Evolutionary conservation across 2,113 vertebrate species (phyloP), one percentile per base, ranked within the genome.

Genomic region (Microtus montanus): DNA sequence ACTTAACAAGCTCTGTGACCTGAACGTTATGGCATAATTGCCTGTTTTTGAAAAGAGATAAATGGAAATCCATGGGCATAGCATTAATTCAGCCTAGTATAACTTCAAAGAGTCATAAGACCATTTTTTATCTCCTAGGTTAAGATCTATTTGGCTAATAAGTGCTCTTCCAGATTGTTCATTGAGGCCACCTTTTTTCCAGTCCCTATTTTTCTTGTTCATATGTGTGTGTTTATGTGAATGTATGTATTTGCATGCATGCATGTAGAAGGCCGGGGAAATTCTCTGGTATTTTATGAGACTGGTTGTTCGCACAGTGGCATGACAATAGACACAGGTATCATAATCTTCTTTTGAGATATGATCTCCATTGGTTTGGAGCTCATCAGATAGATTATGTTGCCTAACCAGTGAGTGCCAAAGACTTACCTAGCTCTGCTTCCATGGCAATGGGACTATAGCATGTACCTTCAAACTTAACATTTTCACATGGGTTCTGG

Each of bases 11-110:
- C 68, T 88, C 61, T 26, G 54, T 83, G 66, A 49, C 61, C 33
- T 71, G 47, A 89, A 74, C 33, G 41, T 68, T 22, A 90, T 35
- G 33, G n/a, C 28, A 2, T 83, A 93, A 94, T 94, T 87, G 63
- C 12, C 28, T 88, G 26, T 33, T 95, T 87, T 95, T 82, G 41
- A 74, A 54, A 95, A 91, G 52, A 88, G 63, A 95, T 41, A 92
- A 82, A 79, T 92, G 77, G 64, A 86, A 75, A 79, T 17, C 33
- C 49, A 52, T 52, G 28, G 22, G n/a, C 49, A 47, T 35, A 87
- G 89, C 44, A 78, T 61, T 90, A 89, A 91, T 89, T 97, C 91
- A 66, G 61, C 19, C 41, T 54, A 66, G 20, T 33, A 47, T 68
- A 80, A 82, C 17, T 14, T 90, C 49, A 87, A 92, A 61, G 38